Base-by-base conservation (phyloP, 2,888 invertebrate genomes). In the Ormyrus nitidulus region DNA sequence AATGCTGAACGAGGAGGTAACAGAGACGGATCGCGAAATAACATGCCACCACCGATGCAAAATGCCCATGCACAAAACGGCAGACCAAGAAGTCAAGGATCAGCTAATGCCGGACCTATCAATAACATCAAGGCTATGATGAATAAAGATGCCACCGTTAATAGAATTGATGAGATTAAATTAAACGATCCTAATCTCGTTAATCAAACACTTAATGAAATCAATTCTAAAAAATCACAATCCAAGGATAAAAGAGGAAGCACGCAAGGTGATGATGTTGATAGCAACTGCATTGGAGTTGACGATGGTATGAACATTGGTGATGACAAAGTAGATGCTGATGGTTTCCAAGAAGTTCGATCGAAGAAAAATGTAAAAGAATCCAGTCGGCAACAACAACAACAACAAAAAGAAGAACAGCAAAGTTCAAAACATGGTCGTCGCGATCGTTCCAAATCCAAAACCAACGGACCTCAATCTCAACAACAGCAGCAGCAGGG, bases 271-370 rank as follows among this genome's bases (percentile, higher is more conserved):
- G 90, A 93, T 81, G 92, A 92, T 78, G 91, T 92, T 77, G 93
- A 93, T 83, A 90, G 92, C 74, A 93, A 92, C 85, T 91, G 83
- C 58, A 86, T 86, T 8, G 85, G 92, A 88, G 87, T 91, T 87
- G 84, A 91, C 86, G 85, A 90, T 86, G 84, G 91, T 88, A 85
- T 81, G 2, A 88, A 86, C 76, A 85, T 85, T 34, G 85, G 83
- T 9, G 91, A 91, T 56, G 89, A 90, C 48, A 88, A 90, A 61
- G 78, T 89, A 6, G 93, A 94, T 78, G 93, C 94, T 74, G 94
- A 94, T 86, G 96, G 95, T 69, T 96, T 97, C 90, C 96, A 96
- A 90, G 96, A 97, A 89, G 97, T 96, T 7, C 93, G 95, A 79
- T 96, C 95, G 76, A 95, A 95, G 90, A 96, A 96, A 88, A 93